Evolutionary conservation across 2,797 vertebrate species (phyloP), one percentile per base, ranked within the genome.

Genomic region (Liasis olivaceus): DNA sequence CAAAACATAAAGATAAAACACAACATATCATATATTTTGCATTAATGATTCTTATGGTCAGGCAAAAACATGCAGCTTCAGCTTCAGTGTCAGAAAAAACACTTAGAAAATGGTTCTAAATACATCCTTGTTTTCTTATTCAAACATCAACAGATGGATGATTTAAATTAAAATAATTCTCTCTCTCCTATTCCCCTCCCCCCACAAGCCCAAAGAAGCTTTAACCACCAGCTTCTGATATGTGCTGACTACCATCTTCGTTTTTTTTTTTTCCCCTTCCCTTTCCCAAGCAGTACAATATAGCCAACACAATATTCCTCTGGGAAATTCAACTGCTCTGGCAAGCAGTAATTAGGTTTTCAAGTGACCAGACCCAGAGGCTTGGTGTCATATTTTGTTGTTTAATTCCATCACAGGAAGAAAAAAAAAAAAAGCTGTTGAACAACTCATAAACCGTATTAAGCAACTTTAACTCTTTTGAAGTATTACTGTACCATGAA

Each of bases 221-320:
- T 56, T 72, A 59, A 60, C 59, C 51, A 62, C 11, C 60, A 90
- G 42, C 12, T 28, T 92, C 1, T 77, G 85, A 63, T 89, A 92
- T 93, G 81, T n/a, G 88, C 1, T 4, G 4, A 0, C 47, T 92
- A 8, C 54, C 87, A 62, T 85, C 90, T 93, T 92, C 86, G 92
- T 94, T 93, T 86, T 94, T 24, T 54, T 91, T 69, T 60, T 47
- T 72, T 31, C n/a, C 26, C 28, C 60, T 31, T 47, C 2, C 2
- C 14, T 26, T 69, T 87, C 63, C 26, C 47, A 93, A 7, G 7
- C 1, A 42, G 1, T 2, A 91, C 64, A 89, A 87, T 69, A 56
- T 88, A 81, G 85, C 14, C 51, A 64, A 0, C 1, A 13, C 1
- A 56, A 85, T 13, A 92, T 87, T 88, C 31, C 91, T 92, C 88